These are phyloP conservation scores for Centropyge bicolor DNA, from an alignment of 2,797 vertebrate species.

Conservation along the genomic window DNA sequence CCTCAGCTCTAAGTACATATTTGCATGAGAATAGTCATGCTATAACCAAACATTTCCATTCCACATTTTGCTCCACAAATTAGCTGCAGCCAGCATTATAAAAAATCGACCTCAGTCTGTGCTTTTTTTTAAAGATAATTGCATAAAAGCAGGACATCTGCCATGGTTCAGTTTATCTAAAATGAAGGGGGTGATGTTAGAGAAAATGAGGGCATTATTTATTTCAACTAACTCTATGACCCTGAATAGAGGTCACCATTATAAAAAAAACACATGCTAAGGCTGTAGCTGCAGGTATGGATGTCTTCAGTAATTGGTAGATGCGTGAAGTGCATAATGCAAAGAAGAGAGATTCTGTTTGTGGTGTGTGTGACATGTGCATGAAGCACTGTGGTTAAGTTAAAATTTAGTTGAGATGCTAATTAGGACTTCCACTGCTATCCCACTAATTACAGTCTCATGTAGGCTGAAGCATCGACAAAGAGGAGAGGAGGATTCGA, in stretches of 20 bases:
- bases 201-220: slow-evolving; percentile 7
- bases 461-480: slow-evolving; percentile 37
- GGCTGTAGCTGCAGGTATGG: slow-evolving; percentile 37
- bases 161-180: slow-evolving; percentile 18
- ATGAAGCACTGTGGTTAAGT: slow-evolving; percentile 44
- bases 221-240: slow-evolving; percentile 5
- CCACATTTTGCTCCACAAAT: slow-evolving; percentile 20
- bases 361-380: slow-evolving; percentile 38
- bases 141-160: slow-evolving; percentile 7
- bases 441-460: slow-evolving; percentile 69
- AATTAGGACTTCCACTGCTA: slow-evolving; percentile 68
- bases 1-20: neutral
- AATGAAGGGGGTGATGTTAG: neutral
- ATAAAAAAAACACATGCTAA: slow-evolving; percentile 26
- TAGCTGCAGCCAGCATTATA: neutral
- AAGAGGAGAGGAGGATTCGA: slow-evolving; percentile 16
- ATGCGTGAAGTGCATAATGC: slow-evolving; percentile 17
- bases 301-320: slow-evolving; percentile 43
- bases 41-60: slow-evolving; percentile 3
- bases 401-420: slow-evolving; percentile 62
- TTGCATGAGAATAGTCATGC: neutral
- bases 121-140: slow-evolving; percentile 21
- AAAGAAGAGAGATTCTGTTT: slow-evolving; percentile 19
- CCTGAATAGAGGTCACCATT: slow-evolving; percentile 12
- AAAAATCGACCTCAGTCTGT: slow-evolving; percentile 3